These are phyloP conservation scores for Sycophila sp. DNA, from an alignment of 1,140 invertebrate species.

Conservation along the genomic window DNA sequence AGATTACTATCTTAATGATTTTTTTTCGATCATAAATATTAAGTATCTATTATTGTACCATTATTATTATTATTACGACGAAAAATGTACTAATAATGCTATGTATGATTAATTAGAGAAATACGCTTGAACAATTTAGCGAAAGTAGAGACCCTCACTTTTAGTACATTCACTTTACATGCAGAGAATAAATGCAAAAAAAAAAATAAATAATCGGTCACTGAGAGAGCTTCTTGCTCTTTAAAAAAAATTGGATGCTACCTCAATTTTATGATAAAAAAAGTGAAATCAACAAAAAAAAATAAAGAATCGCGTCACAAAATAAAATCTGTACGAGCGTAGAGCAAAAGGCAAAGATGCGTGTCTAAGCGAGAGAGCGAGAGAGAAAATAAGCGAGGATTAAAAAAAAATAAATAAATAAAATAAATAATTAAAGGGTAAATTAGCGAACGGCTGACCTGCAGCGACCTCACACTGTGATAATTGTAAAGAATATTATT, in stretches of 20 bases:
- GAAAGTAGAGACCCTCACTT: constrained; percentile 64
- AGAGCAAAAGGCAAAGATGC: constrained; percentile 17
- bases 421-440: constrained; percentile 36
- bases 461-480: constrained; percentile 66
- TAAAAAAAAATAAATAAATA: constrained; percentile 36
- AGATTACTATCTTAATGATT: constrained; percentile 44
- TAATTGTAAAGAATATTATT: constrained; percentile 66
- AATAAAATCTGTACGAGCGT: constrained; percentile 29
- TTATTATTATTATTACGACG: constrained; percentile 48
- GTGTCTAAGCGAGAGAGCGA: constrained; percentile 25
- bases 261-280: constrained; percentile 58
- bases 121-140: constrained; percentile 54
- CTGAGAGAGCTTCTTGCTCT: constrained; percentile 49
- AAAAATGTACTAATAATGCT: constrained; percentile 53
- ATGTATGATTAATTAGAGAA: constrained; percentile 59
- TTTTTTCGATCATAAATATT: constrained; percentile 45
- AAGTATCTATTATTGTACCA: constrained; percentile 48
- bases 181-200: constrained; percentile 46
- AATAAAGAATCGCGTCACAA: constrained; percentile 16
- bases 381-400: constrained; percentile 7
- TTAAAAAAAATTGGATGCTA: constrained; percentile 63
- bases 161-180: constrained; percentile 50
- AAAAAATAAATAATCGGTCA: constrained; percentile 22
- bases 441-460: constrained; percentile 51
- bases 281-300: constrained; percentile 35